Conservation (phyloP, 1,140 invertebrate species). For the Plodia interpunctella region DNA sequence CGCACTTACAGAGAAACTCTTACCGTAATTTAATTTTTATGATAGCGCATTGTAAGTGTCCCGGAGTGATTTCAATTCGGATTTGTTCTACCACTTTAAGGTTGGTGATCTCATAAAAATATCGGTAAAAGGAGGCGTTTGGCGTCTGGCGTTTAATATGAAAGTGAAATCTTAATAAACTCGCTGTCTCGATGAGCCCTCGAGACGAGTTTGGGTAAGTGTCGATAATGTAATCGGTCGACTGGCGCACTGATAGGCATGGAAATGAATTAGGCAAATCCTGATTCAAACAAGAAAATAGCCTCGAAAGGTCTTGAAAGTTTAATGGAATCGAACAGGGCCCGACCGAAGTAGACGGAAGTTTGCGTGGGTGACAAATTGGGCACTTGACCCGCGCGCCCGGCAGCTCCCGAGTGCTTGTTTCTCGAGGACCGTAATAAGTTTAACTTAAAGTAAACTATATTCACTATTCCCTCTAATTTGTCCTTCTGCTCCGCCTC, state of each 20-base stretch:
- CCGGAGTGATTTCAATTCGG: conserved; percentile 58
- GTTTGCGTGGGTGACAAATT: conserved; percentile 75
- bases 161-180: neutral
- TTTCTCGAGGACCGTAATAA: conserved; percentile 74
- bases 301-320: conserved; percentile 74
- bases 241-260: conserved; percentile 21
- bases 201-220: neutral
- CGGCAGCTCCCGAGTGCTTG: conserved; percentile 62
- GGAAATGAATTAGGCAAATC: conserved; percentile 70
- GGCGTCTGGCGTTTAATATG: neutral
- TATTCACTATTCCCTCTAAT: conserved; percentile 73
- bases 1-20: conserved; percentile 69
- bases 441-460: conserved; percentile 77
- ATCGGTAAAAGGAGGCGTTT: neutral
- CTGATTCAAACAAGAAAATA: conserved; percentile 72
- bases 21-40: conserved; percentile 76
- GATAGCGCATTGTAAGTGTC: conserved; percentile 73
- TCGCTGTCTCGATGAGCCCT: neutral
- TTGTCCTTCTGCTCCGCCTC: conserved; percentile 53
- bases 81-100: conserved; percentile 46
- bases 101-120: conserved; percentile 8
- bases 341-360: conserved; percentile 61
- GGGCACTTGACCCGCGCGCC: conserved; percentile 72
- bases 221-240: neutral
- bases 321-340: conserved; percentile 76